Percentiles rank a stretch among this genome's conserved stretches.
These are phyloP conservation scores for Lamproptera curius DNA, from an alignment of 2,888 invertebrate species.

Conservation along the genomic window DNA sequence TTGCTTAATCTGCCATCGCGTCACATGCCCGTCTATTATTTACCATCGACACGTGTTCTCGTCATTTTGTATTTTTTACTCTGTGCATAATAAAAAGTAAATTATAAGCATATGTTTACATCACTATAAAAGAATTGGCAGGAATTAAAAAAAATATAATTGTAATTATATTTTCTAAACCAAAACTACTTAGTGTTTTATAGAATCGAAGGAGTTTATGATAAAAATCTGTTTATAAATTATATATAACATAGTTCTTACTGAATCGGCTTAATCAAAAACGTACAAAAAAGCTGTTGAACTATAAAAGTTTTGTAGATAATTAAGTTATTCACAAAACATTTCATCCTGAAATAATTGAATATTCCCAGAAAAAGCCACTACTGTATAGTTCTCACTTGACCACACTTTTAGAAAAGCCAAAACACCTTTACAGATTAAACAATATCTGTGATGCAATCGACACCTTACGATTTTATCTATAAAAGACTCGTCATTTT, in stretches of 20 bases:
- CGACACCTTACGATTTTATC: conserved; percentile 25
- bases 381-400: background rate
- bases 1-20: conserved; percentile 67
- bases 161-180: too few species aligned
- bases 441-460: conserved; percentile 28
- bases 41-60: conserved; percentile 60
- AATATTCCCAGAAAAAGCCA: too few species aligned
- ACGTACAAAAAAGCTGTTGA: too few species aligned
- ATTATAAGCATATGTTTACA: background rate
- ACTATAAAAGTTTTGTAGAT: too few species aligned
- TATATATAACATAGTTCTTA: too few species aligned
- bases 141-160: background rate
- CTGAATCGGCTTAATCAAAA: too few species aligned
- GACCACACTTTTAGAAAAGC: background rate
- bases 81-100: conserved; percentile 15
- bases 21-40: conserved; percentile 59
- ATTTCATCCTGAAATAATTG: too few species aligned
- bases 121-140: background rate
- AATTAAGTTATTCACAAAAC: too few species aligned
- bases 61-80: conserved; percentile 37
- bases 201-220: too few species aligned
- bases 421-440: conserved; percentile 21
- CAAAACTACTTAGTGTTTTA: too few species aligned
- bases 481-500: conserved; percentile 10
- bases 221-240: too few species aligned